Conservation (phyloP, 2,888 invertebrate genomes). For the Allygus modestus region DNA sequence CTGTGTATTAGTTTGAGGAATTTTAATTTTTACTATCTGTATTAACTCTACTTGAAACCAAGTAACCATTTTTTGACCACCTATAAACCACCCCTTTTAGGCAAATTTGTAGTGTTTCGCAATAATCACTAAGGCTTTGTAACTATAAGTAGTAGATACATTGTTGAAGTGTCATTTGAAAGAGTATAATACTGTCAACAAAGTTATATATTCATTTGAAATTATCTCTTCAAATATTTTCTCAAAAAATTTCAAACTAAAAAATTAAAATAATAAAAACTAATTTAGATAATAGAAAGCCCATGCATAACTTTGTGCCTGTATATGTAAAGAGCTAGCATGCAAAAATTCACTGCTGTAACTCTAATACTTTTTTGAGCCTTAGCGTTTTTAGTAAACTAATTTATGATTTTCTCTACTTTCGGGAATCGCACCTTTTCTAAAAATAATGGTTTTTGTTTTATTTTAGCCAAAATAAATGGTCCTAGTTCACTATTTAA, state of each 20-base stretch:
- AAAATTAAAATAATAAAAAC: background rate
- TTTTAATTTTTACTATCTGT: background rate
- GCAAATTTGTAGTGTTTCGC: background rate
- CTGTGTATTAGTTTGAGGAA: background rate
- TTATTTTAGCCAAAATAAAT: no score
- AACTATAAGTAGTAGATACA: background rate
- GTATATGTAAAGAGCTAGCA: background rate
- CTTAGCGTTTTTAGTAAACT: background rate
- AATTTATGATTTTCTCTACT: background rate
- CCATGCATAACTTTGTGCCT: background rate
- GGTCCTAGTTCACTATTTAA: no score
- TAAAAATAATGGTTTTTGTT: no score
- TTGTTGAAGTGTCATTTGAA: background rate
- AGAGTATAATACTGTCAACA: background rate
- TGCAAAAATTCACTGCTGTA: background rate
- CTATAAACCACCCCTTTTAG: background rate
- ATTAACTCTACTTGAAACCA: background rate
- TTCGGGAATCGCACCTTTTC: background rate
- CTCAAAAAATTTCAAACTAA: background rate
- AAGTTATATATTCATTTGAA: background rate
- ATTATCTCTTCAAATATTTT: background rate
- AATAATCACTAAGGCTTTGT: background rate
- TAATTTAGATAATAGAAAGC: background rate
- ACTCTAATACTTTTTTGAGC: background rate
- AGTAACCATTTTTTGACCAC: background rate